phyloP scores from a whole-genome alignment of 2,113 vertebrate species.

The Trichomycterus rosablanca region DNA sequence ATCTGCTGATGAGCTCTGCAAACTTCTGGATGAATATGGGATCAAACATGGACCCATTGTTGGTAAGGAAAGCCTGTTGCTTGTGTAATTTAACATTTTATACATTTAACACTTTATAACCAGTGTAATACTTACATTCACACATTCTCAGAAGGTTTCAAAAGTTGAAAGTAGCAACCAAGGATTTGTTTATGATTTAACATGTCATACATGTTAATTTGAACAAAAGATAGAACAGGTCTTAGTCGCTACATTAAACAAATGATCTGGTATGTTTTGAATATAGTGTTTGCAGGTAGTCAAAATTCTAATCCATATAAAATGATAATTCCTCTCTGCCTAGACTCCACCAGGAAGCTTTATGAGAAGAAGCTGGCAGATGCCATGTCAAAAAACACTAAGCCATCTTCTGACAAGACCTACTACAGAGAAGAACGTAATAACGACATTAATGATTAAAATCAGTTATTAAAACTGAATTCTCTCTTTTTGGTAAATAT shows the following conservation, averaged over 20 bases:
- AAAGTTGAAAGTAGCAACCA: no score
- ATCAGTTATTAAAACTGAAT: not conserved
- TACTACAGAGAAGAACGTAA: conserved; percentile 71
- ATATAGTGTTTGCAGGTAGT: no score
- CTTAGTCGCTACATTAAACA: no score
- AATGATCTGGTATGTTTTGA: no score
- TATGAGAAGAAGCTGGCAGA: conserved; percentile 62
- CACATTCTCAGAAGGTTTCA: no score
- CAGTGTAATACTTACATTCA: no score
- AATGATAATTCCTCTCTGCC: no score
- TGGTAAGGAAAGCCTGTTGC: conserved; percentile 48
- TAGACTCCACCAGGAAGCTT: conserved; percentile 57
- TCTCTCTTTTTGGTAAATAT: not conserved
- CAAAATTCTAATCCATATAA: no score
- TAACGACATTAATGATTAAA: not conserved
- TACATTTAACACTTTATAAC: not conserved
- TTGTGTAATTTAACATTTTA: no score
- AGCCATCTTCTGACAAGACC: conserved; percentile 55
- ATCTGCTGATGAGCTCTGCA: conserved; percentile 53
- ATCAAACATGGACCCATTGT: conserved; percentile 68
- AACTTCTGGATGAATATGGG: conserved; percentile 52
- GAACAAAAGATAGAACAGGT: no score
- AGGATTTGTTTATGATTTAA: no score
- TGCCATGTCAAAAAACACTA: conserved; percentile 41
- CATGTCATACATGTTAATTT: no score